Evolutionary conservation across 2,113 vertebrate species (phyloP), one percentile per base, ranked within the genome.

Genomic region (Lathamus discolor): DNA sequence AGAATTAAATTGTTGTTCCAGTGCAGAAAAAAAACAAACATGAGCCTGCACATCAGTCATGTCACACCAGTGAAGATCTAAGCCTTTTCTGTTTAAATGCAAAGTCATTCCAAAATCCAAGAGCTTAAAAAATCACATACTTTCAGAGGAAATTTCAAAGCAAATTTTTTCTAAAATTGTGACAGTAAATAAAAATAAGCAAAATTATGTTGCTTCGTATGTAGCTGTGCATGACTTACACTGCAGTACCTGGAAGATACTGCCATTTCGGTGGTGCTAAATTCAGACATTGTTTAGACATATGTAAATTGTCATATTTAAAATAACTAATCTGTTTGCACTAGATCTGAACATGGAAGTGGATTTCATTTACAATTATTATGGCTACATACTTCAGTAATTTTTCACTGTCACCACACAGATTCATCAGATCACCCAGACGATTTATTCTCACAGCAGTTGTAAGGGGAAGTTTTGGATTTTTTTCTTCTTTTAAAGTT

Each of bases 381-480:
- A 46, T 14, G 11, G 8, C 20, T 75, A 19, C 15, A 15, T 20
- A 44, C 16, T n/a, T 85, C 22, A 37, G 9, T n/a, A 17, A 46
- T 62, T 18, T 69, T 88, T 75, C 46, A 83, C 15, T 39, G 16
- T 28, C 6, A 20, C 4, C 5, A 33, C 6, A 49, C 5, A 49
- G 33, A 46, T 67, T 57, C 25, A 48, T 28, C 46, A 43, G 12
- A 54, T 94, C 24, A 55, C 6, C 5, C 31, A 44, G 49, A 59
- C 5, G 2, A 82, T 28, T 20, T 74, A 55, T 66, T 55, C 9
- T 78, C 12, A 33, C 11, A 28, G 28, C 2, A 54, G 6, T 8
- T 62, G 12, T 37, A 74, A 82, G 5, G 0, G 0, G 3, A 16
- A 39, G 1, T 33, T 64, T 69, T 17, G 2, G 3, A 5, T 33